These are phyloP conservation scores for Tanypteryx hageni DNA, from an alignment of 2,888 invertebrate species.

Conservation along the genomic window DNA sequence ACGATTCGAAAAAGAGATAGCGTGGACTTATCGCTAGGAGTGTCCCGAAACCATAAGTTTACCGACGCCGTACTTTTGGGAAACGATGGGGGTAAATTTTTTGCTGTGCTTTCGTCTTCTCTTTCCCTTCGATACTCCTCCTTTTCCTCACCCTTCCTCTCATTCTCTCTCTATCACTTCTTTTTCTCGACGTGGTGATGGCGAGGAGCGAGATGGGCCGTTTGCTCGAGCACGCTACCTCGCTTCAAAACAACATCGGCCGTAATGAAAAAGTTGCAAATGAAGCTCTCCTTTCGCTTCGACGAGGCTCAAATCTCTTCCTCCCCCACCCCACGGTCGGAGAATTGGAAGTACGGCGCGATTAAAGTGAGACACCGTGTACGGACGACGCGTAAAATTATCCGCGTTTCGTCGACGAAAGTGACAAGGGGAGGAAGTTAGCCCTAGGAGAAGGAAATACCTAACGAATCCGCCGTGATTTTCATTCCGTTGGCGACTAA, in stretches of 20 bases:
- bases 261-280: constrained; percentile 57
- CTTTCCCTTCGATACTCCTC: neutral
- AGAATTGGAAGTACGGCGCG: constrained; percentile 5
- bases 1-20: constrained; percentile 58
- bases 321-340: neutral
- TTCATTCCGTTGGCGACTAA: too few species aligned
- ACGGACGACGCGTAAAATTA: constrained; percentile 7
- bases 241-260: constrained; percentile 32
- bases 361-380: neutral
- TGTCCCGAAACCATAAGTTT: constrained; percentile 54
- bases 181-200: neutral
- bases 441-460: too few species aligned
- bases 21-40: constrained; percentile 53
- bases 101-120: constrained; percentile 24
- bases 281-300: constrained; percentile 23
- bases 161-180: neutral
- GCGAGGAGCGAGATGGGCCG: constrained; percentile 13
- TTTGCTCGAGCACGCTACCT: constrained; percentile 2
- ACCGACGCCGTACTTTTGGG: constrained; percentile 20
- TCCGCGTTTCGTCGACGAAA: neutral
- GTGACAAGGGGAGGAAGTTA: neutral
- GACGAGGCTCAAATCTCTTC: neutral
- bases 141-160: neutral
- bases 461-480: too few species aligned
- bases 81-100: constrained; percentile 37